Percentiles rank a stretch among this genome's conserved stretches.
Evolutionary conservation across 1,140 invertebrate genomes (phyloP).

Genomic region (Spodoptera frugiperda): DNA sequence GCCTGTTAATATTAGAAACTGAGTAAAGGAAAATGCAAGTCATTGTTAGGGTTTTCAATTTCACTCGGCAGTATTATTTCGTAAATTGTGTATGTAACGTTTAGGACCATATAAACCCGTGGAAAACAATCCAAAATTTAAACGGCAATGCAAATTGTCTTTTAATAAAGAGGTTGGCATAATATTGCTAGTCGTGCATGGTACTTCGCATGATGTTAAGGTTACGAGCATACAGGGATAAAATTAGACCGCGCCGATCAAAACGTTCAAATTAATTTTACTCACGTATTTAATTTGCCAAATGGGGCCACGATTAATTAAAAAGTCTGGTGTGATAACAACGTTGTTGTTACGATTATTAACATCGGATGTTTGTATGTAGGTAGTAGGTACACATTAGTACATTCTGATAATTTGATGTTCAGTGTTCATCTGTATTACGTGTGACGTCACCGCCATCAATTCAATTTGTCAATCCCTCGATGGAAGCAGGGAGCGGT

Average conservation of each 20-base stretch:
- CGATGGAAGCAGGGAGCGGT: constrained; percentile 69
- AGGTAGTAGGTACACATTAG: constrained; percentile 27
- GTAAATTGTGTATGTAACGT: constrained; percentile 29
- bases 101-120: constrained; percentile 7
- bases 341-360: constrained; percentile 28
- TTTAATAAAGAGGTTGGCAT: constrained; percentile 6
- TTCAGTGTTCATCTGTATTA: constrained; percentile 25
- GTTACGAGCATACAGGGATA: constrained; percentile 13
- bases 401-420: constrained; percentile 47
- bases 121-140: constrained; percentile 10
- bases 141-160: constrained; percentile 4
- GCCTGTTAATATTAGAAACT: constrained; percentile 61
- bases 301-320: constrained; percentile 42
- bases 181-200: constrained; percentile 1
- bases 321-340: constrained; percentile 41
- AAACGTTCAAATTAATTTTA: constrained; percentile 33
- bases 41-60: constrained; percentile 40
- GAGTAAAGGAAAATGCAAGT: constrained; percentile 57
- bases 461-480: constrained; percentile 71
- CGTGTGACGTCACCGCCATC: constrained; percentile 61
- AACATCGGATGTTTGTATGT: constrained; percentile 36
- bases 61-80: constrained; percentile 27
- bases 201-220: constrained; percentile 19
- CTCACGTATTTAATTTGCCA: constrained; percentile 33
- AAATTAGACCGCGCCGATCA: constrained; percentile 26